Base-by-base conservation (phyloP, 2,888 invertebrate genomes). In the Oeneis ivallda region DNA sequence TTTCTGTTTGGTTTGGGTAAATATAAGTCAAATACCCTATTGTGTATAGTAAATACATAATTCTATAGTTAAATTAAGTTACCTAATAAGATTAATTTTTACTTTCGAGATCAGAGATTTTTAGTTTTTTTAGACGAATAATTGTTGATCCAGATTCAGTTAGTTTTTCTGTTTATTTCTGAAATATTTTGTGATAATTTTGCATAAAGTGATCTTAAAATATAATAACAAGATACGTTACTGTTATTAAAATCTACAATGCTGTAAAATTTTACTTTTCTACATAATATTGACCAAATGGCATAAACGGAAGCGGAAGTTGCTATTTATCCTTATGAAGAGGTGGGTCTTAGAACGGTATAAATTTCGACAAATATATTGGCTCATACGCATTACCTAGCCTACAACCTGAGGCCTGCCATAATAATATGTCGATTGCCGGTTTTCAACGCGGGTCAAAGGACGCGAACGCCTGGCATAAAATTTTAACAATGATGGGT, bases 1-100 rank as follows among this genome's bases (percentile, higher is more conserved):
- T 17, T 15, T 15, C 7, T 45, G 9, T 47, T 45, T 32, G 2
- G 32, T 34, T 34, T n/a, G 13, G 13, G 8, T 34, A 34, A 53
- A 34, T 15, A 37, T 15, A 15, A 52, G 54, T 54, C 54, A 54
- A 54, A 54, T 54, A 54, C 54, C 54, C 54, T 37, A 53, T 34
- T 34, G 15, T 34, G 8, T 32, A 37, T 15, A 5, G 17, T 53
- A 37, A 10, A 15, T 37, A 53, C 52, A 34, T 53, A 53, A 9
- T 2, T 39, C 17, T 11, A 11, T 54, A 11, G 34, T 37, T 54
- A 37, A 54, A 37, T 54, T 39, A 54, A 9, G 37, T 53, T 15
- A 37, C 7, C n/a, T n/a, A n/a, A n/a, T 39, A 54, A 39, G 54
- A 15, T 54, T 53, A 17, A 37, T 53, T 54, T 15, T 10, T 32